Evolutionary conservation across 2,888 invertebrate genomes (phyloP).

Genomic region (Tipula helvola): DNA sequence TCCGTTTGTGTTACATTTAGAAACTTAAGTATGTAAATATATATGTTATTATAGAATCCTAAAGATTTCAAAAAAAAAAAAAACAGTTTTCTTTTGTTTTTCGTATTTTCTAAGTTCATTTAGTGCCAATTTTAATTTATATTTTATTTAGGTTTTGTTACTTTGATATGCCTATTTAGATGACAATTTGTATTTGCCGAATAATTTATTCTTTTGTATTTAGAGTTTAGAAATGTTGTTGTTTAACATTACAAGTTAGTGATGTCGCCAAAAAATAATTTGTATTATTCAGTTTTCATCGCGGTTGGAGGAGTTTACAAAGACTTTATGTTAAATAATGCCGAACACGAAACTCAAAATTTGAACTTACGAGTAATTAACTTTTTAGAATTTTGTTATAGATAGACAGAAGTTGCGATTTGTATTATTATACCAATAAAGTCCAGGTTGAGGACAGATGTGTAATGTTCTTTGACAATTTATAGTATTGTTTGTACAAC

Average conservation of each 20-base stretch:
- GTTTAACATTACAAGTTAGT: background rate
- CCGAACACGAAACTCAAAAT: background rate
- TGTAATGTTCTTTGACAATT: no score
- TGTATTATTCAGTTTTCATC: background rate
- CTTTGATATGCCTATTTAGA: conserved; percentile 11
- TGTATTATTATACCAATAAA: no score
- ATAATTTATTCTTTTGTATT: conserved; percentile 4
- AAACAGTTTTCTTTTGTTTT: background rate
- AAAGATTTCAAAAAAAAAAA: background rate
- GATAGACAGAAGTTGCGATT: background rate
- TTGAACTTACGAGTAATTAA: background rate
- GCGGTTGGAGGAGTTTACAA: background rate
- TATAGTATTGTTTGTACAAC: no score
- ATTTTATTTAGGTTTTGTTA: conserved; percentile 5
- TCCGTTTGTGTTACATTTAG: background rate
- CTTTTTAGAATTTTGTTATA: background rate
- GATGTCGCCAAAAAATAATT: background rate
- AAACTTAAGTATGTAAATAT: background rate
- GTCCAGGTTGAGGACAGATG: no score
- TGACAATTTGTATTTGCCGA: conserved; percentile 8
- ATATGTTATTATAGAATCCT: background rate
- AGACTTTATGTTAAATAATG: background rate
- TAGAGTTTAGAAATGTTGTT: background rate
- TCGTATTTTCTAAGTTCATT: background rate
- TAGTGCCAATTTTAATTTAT: background rate